Evolutionary conservation across 2,888 invertebrate genomes (phyloP).

Genomic region (Drosophila conformis): DNA sequence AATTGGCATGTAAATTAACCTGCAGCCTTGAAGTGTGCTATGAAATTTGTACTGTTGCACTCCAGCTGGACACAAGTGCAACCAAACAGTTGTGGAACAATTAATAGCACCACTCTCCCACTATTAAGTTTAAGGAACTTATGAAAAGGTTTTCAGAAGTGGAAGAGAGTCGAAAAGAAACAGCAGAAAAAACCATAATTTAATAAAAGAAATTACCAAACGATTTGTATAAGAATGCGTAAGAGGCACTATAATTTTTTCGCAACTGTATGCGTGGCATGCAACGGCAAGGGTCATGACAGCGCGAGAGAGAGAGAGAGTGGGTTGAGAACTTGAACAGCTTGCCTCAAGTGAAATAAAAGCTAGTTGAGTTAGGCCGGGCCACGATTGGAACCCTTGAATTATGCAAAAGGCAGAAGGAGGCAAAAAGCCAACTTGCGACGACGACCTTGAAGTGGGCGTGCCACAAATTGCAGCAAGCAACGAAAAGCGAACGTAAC

Average conservation of each 20-base stretch:
- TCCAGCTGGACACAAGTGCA: conserved; percentile 57
- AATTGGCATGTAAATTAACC: conserved; percentile 74
- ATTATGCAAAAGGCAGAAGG: conserved; percentile 62
- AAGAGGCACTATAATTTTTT: neutral
- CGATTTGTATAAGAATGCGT: neutral
- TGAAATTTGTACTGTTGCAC: conserved; percentile 48
- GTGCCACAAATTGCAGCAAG: conserved; percentile 28
- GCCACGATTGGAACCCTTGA: conserved; percentile 42
- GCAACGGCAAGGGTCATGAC: conserved; percentile 41
- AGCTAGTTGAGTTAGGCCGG: conserved; percentile 32
- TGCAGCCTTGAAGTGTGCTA: conserved; percentile 74
- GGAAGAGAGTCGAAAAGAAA: too few relatives aligned
- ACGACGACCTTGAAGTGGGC: conserved; percentile 54
- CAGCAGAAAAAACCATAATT: too few relatives aligned
- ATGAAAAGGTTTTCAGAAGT: too few relatives aligned
- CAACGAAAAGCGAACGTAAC: conserved; percentile 22
- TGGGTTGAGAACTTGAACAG: neutral
- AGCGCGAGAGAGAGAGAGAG: too few relatives aligned
- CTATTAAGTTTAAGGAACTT: too few relatives aligned
- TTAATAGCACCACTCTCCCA: neutral
- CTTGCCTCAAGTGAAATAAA: conserved; percentile 34
- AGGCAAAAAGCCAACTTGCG: conserved; percentile 14
- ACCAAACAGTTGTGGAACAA: neutral
- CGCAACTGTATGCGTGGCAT: conserved; percentile 58
- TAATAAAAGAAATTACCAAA: neutral